Percentiles rank a stretch among this genome's conserved stretches.
Evolutionary conservation across 2,888 invertebrate genomes (phyloP).

Genomic region (Brenthis daphne): DNA sequence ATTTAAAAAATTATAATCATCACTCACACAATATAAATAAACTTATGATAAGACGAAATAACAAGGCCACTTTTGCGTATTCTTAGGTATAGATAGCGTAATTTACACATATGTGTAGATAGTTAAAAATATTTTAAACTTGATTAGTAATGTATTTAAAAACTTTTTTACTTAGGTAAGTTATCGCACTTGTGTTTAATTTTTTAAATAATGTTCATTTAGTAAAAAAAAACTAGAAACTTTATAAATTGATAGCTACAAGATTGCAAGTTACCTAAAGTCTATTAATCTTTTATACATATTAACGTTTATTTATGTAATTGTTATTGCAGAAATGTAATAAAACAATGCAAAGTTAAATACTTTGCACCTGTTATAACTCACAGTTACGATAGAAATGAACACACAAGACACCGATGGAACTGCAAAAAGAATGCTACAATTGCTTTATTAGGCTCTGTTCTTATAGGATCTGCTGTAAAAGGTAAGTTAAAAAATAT

Average conservation of each 20-base stretch:
- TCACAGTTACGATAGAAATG: constrained; percentile 44
- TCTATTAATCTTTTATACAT: background rate
- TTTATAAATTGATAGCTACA: background rate
- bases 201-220: background rate
- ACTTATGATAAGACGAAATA: constrained; percentile 26
- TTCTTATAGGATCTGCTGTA: constrained; percentile 54
- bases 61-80: constrained; percentile 19
- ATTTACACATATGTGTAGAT: background rate
- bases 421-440: constrained; percentile 44
- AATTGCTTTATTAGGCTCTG: constrained; percentile 55
- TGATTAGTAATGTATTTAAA: constrained; percentile 48
- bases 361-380: constrained; percentile 47
- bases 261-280: background rate
- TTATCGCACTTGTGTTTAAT: background rate
- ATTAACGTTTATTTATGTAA: background rate
- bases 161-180: constrained; percentile 48
- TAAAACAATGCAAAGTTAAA: constrained; percentile 48
- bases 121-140: background rate
- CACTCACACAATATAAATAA: constrained; percentile 21
- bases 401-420: constrained; percentile 37
- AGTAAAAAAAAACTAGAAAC: background rate
- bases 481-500: constrained; percentile 49
- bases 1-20: constrained; percentile 5
- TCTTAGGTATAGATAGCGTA: background rate
- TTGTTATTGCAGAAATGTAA: constrained; percentile 48